Percentiles rank a stretch among this genome's conserved stretches.
Evolutionary conservation across 2,888 invertebrate genomes (phyloP).

Genomic region (Dorcus parallelipipedus): DNA sequence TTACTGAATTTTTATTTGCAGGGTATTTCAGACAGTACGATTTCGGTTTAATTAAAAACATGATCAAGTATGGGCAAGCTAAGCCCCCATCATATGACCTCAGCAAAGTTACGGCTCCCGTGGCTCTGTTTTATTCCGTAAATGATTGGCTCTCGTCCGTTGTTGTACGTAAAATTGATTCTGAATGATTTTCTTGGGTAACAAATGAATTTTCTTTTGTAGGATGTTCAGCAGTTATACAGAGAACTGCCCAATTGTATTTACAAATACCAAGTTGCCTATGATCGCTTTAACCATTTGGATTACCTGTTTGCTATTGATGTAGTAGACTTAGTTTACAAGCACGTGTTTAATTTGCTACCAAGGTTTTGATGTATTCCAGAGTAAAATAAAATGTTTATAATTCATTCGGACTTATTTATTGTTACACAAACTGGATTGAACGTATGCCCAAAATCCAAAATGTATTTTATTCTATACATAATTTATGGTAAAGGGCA

Average conservation of each 20-base stretch:
- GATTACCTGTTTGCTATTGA: constrained; percentile 54
- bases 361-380: constrained; percentile 8
- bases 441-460: no score
- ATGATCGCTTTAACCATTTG: constrained; percentile 48
- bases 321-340: constrained; percentile 44
- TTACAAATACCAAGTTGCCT: constrained; percentile 32
- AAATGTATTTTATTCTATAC: no score
- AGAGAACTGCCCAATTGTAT: constrained; percentile 48
- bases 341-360: constrained; percentile 32
- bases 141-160: constrained; percentile 63
- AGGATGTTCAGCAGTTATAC: constrained; percentile 56
- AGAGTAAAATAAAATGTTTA: not conserved
- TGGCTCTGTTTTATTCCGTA: constrained; percentile 56
- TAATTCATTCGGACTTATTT: not conserved
- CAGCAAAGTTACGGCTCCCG: constrained; percentile 49
- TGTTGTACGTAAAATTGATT: constrained; percentile 2
- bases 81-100: constrained; percentile 49
- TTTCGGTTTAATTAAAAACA: constrained; percentile 46
- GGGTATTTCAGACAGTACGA: constrained; percentile 57
- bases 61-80: constrained; percentile 36
- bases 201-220: constrained; percentile 25
- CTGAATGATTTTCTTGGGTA: not conserved
- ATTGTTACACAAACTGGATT: no score
- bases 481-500: no score
- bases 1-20: not conserved